Evolutionary conservation across 2,797 vertebrate genomes (phyloP), one percentile per base, ranked within the genome.

Genomic region (Myotis vivesi): DNA sequence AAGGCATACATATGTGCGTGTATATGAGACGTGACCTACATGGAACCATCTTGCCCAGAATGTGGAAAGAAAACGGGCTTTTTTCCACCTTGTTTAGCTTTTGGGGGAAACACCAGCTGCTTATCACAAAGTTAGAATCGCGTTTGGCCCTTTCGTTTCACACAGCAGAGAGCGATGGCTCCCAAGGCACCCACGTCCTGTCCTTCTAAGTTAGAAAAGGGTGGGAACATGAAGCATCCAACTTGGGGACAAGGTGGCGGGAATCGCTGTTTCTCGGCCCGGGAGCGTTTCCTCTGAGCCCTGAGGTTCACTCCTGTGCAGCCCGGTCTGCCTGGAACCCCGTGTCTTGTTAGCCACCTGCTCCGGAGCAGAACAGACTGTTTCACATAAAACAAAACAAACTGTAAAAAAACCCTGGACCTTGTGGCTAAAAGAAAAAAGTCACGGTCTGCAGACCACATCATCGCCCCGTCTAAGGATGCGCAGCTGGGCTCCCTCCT

Each of bases 321-420:
- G 55, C 81, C 77, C 46, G 53, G 30, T 81, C 87, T 66, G 62
- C 77, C 94, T 13, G 86, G 84, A 72, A 80, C 73, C 46, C 57
- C 93, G 71, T 1, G 1, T 87, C 92, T 79, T 55, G 11, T 81
- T 59, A 95, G 76, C 69, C 92, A 96, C 87, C 93, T 96, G 81
- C 84, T 87, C 55, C 81, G 59, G 46, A 80, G 82, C 19, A 73
- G 57, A 55, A 79, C 36, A 64, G 69, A 86, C 49, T 22, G 73
- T 89, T 62, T 88, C 81, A 79, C 79, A 94, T 66, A 68, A 36
- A 88, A 87, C 87, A 76, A 82, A 95, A 66, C 62, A 76, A 89
- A 88, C 87, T 41, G 36, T 87, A 88, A 87, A 89, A 66, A 69
- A 1, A 33, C 41, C 72, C 75, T 33, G 22, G 15, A 75, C 71